Evolutionary conservation across 2,888 invertebrate genomes (phyloP), one percentile per base, ranked within the genome.

Genomic region (Apocheima hispidaria): DNA sequence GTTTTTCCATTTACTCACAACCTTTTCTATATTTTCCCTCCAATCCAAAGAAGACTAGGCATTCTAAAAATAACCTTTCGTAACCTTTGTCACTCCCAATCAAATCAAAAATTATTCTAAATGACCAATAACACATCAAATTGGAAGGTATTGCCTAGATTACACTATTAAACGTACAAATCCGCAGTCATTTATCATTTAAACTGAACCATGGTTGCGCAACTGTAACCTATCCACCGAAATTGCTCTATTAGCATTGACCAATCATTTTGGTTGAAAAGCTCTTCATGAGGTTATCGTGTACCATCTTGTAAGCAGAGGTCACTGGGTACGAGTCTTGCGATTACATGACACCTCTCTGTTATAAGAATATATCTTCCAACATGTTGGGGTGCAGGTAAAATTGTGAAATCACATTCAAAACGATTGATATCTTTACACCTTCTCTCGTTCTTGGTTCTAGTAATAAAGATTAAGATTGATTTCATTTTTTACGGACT

Each of bases 251-350:
- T 43, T 46, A 51, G 53, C 26, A 52, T 56, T 57, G 46, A 48
- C 56, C 48, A 62, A 62, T 57, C 16, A 16, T 46, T 35, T 26
- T 44, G 51, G 38, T 55, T 38, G 20, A 36, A 41, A 55, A 56
- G 49, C 36, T 48, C 51, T 51, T 48, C 40, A 43, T 14, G 51
- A 60, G 51, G 55, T 60, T 60, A 60, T 62, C 53, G 7, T 35
- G 40, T 21, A 38, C 20, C 61, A 62, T 62, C 56, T 61, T 30
- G 30, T 50, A 52, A 26, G 50, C 7, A 18, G 55, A 51, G 56
- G 61, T 57, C 56, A 57, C 4, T 5, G 44, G 30, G 20, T 20
- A 33, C 46, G 33, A 28, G 43, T 18, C 23, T 44, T 46, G 41
- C 43, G 30, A 35, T 41, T 48, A 53, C 43, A 49, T 48, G 53